phyloP scores from a whole-genome alignment of 2,888 invertebrate species.

The Drosophila robusta region DNA sequence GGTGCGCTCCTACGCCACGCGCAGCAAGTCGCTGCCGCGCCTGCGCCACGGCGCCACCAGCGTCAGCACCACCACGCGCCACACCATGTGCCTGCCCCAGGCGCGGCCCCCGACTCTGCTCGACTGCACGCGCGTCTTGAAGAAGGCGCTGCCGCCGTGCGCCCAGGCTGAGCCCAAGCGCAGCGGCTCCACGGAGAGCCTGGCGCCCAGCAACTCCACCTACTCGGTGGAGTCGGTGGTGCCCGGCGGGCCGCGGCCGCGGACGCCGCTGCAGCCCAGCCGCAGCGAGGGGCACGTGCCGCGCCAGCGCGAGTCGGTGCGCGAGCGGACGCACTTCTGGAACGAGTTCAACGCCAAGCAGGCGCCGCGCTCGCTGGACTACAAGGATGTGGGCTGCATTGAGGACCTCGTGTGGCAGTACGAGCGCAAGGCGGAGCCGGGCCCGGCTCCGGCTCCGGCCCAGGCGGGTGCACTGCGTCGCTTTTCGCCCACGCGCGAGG shows the following conservation, averaged over 20 bases:
- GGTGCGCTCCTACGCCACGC: constrained; percentile 84
- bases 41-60: constrained; percentile 66
- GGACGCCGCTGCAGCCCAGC: constrained; percentile 51
- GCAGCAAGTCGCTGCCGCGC: constrained; percentile 84
- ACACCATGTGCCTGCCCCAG: constrained; percentile 77
- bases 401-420: constrained; percentile 84
- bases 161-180: constrained; percentile 55
- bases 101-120: constrained; percentile 55
- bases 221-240: constrained; percentile 83
- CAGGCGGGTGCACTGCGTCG: constrained; percentile 42
- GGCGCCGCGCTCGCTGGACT: constrained; percentile 85
- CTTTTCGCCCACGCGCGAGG: constrained; percentile 83
- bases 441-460: constrained; percentile 63
- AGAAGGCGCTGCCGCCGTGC: constrained; percentile 47
- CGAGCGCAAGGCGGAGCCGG: constrained; percentile 65
- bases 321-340: constrained; percentile 90
- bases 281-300: constrained; percentile 80
- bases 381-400: constrained; percentile 87
- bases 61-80: constrained; percentile 76
- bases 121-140: constrained; percentile 55
- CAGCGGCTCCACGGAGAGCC: constrained; percentile 80
- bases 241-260: too few relatives aligned
- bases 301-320: constrained; percentile 86
- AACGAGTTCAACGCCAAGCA: constrained; percentile 84
- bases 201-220: constrained; percentile 84